Percentiles rank a stretch among this genome's conserved stretches.
Conservation (phyloP, 2,113 vertebrate genomes). For the Nothoprocta pentlandii region DNA sequence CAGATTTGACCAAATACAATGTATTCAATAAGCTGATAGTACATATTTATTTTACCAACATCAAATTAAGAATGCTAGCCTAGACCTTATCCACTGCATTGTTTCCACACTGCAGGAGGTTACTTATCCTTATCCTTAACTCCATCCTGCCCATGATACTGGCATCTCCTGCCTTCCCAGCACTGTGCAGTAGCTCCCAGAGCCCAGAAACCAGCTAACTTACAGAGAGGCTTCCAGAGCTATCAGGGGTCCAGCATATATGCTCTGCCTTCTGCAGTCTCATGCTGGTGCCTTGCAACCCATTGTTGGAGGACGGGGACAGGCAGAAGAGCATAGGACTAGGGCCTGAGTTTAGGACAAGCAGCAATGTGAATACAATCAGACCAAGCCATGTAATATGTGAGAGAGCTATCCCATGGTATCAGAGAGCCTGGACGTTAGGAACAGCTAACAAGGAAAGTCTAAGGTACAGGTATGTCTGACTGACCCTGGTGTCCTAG, state of each 20-base stretch:
- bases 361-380: not conserved
- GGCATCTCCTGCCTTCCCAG: not conserved
- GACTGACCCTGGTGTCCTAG: not conserved
- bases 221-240: not conserved
- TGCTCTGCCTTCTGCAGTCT: not conserved
- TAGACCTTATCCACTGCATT: not conserved
- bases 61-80: not conserved
- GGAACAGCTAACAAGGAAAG: not conserved
- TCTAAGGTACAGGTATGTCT: accelerated
- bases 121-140: not conserved
- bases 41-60: not conserved
- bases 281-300: not conserved
- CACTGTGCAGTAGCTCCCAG: not conserved
- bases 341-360: not conserved
- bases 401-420: not conserved
- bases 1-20: not conserved
- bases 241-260: not conserved
- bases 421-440: not conserved
- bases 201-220: not conserved
- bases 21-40: not conserved
- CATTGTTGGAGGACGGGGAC: not conserved
- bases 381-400: not conserved
- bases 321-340: not conserved
- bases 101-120: not conserved
- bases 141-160: not conserved